Base-by-base conservation (phyloP, 2,888 invertebrate species). In the Phalangium opilio region DNA sequence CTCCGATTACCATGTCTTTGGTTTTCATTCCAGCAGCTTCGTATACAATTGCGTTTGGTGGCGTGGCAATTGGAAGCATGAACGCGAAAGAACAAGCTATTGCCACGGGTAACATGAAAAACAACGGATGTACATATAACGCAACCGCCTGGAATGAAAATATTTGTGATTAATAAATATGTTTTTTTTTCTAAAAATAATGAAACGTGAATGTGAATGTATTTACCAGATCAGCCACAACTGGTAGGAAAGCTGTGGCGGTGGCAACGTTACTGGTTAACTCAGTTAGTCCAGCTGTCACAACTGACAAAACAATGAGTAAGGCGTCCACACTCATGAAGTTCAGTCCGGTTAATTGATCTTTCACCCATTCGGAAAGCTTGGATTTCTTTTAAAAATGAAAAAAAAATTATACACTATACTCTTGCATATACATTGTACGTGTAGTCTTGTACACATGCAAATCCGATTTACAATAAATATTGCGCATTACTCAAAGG, bases 41-140 rank as follows among this genome's bases (percentile, higher is more conserved):
- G 17, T 83, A 83, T 0, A 84, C 89, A 50, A 95, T 84, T 3
- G 93, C 91, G 67, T 93, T 93, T 14, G 91, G 90, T 2, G 91
- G 90, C 0, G 91, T 91, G 43, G 89, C 90, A 14, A 91, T 90
- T 0, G 90, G 91, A 66, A 93, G 73, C 73, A 87, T 86, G 73
- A 90, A 73, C 19, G 73, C 87, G 71, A 86, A 87, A 45, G 89
- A 89, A 64, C 87, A 86, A 3, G 85, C 81, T 14, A 91, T 69
- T 1, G 89, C 76, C 0, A 86, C 85, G 1, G 91, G 89, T 57
- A 90, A 71, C 79, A 90, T 87, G 64, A 93, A 71, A 67, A 82
- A 86, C 49, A 93, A 69, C 0, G 91, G 91, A 69, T 91, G 85
- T 48, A 85, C 73, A 58, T 73, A 66, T 47, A 83, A 73, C 0